Conservation (phyloP, 1,140 invertebrate genomes). For the Yoshiicerus persimilis region DNA sequence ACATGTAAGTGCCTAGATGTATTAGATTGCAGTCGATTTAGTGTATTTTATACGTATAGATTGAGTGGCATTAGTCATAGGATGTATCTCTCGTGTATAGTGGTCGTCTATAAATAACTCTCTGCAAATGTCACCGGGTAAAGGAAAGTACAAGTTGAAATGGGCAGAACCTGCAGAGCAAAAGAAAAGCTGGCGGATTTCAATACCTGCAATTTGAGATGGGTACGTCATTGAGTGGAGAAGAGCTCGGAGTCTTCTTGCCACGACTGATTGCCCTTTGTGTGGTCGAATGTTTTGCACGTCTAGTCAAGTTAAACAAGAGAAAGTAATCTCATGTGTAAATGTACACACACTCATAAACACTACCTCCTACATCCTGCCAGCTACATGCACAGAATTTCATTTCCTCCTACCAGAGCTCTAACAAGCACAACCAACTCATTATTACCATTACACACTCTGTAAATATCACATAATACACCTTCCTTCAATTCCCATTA, state of each 20-base stretch:
- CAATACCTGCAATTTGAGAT: conserved; percentile 68
- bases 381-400: background rate
- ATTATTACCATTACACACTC: background rate
- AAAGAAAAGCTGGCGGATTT: conserved; percentile 23
- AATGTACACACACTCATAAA: background rate
- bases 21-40: background rate
- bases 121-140: conserved; percentile 26
- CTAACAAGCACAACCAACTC: background rate
- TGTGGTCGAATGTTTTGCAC: conserved; percentile 70
- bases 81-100: too few species aligned
- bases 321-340: background rate
- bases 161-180: background rate
- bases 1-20: background rate
- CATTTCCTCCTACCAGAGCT: background rate
- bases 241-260: conserved; percentile 63
- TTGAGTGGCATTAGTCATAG: background rate
- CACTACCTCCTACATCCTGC: background rate
- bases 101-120: conserved; percentile 25
- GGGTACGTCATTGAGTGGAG: conserved; percentile 69
- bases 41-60: background rate
- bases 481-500: too few species aligned
- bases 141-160: background rate
- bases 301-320: conserved; percentile 54
- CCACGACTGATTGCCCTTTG: conserved; percentile 67
- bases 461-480: background rate